Evolutionary conservation across 2,113 vertebrate species (phyloP).

Genomic region (Climacteris rufus): DNA sequence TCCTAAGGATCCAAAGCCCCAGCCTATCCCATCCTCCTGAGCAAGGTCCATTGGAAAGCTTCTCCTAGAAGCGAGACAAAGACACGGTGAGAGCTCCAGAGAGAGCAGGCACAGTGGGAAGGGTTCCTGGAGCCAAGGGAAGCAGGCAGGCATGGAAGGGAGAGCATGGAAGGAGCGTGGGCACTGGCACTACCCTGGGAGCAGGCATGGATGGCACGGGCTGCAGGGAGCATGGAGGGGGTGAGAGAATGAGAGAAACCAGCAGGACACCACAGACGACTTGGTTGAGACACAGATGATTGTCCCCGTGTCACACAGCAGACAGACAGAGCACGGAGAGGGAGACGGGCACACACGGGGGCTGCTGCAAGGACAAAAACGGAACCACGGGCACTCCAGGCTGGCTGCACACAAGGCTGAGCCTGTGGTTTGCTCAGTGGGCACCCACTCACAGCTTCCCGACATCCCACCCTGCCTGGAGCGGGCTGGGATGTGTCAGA

Average conservation of each 20-base stretch:
- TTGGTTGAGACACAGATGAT: rapidly evolving
- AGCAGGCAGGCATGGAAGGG: background rate
- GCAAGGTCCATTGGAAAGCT: background rate
- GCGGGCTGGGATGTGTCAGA: background rate
- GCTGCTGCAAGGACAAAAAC: background rate
- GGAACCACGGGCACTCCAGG: rapidly evolving
- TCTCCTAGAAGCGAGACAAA: conserved; percentile 16
- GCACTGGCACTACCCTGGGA: conserved; percentile 27
- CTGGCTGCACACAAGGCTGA: rapidly evolving
- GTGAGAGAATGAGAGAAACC: background rate
- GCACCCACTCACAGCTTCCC: background rate
- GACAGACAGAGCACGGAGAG: background rate
- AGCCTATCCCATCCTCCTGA: background rate
- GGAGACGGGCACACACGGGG: background rate
- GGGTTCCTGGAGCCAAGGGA: background rate
- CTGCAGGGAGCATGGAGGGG: background rate
- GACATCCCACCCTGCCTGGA: background rate
- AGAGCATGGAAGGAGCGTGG: background rate
- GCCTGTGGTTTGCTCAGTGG: background rate
- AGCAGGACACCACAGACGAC: background rate
- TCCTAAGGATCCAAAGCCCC: background rate
- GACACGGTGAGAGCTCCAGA: background rate
- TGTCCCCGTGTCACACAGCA: background rate
- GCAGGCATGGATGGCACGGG: background rate
- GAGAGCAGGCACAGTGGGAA: background rate